Percentiles rank a stretch among this genome's conserved stretches.
phyloP scores from a whole-genome alignment of 2,888 invertebrate species.

The Drosophila pseudotakahashii region DNA sequence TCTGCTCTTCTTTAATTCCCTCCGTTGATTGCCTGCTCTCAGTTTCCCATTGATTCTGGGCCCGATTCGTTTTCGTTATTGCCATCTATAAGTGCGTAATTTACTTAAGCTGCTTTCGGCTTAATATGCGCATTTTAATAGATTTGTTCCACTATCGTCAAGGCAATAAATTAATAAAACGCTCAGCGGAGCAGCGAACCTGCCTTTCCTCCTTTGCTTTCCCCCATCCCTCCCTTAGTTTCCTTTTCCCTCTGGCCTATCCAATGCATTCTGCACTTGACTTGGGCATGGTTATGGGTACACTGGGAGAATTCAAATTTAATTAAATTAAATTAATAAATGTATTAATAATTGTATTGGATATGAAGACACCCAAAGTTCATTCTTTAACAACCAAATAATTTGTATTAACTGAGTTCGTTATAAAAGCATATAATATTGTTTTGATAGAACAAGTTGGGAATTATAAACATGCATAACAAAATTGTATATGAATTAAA shows the following conservation, averaged over 20 bases:
- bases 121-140: slow-evolving; percentile 82
- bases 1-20: slow-evolving; percentile 20
- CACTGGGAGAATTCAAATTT: slow-evolving; percentile 3
- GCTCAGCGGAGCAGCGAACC: slow-evolving; percentile 20
- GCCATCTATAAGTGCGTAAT: slow-evolving; percentile 72
- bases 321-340: too few relatives aligned
- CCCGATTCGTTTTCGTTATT: slow-evolving; percentile 34
- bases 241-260: slow-evolving; percentile 15
- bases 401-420: neutral
- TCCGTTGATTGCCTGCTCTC: slow-evolving; percentile 21
- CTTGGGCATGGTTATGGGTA: slow-evolving; percentile 8
- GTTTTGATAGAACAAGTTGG: neutral
- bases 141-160: slow-evolving; percentile 81
- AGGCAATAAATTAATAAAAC: slow-evolving; percentile 79
- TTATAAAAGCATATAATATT: too few relatives aligned
- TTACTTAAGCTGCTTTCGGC: slow-evolving; percentile 80
- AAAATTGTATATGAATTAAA: neutral
- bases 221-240: slow-evolving; percentile 4
- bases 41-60: slow-evolving; percentile 26
- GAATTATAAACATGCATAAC: neutral
- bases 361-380: too few relatives aligned
- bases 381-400: too few relatives aligned
- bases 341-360: too few relatives aligned
- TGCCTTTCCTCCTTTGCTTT: slow-evolving; percentile 14
- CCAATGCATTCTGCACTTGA: slow-evolving; percentile 33